A percentile compares a stretch with the other conserved stretches of the same genome.
Evolutionary conservation across 2,797 vertebrate genomes (phyloP).

Genomic region (Clarias laeviceps): DNA sequence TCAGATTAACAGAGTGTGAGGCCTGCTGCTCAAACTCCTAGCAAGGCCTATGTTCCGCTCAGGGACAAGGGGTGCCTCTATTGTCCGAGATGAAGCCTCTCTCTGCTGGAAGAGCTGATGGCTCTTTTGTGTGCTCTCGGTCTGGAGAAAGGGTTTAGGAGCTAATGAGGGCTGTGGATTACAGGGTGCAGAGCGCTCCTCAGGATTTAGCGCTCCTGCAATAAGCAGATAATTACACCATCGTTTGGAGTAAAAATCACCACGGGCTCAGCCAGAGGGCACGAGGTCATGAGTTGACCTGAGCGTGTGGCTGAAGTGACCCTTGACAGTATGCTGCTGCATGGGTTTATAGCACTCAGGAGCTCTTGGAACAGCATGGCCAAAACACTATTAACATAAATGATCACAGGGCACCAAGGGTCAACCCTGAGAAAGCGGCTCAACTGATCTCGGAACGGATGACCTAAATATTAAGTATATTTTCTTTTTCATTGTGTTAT

Average conservation of each 20-base stretch:
- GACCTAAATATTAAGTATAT: not conserved
- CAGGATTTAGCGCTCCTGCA: constrained; percentile 52
- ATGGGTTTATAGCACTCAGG: constrained; percentile 52
- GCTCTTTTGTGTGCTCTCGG: constrained; percentile 52
- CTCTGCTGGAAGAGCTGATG: constrained; percentile 53
- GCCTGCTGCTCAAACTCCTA: constrained; percentile 57
- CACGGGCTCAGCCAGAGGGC: constrained; percentile 52
- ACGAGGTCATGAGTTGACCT: constrained; percentile 59
- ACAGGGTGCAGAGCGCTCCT: constrained; percentile 54
- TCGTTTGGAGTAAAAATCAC: constrained; percentile 56
- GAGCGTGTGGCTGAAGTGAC: constrained; percentile 57
- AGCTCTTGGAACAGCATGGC: constrained; percentile 41
- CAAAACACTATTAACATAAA: constrained; percentile 43
- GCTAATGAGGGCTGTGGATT: constrained; percentile 61
- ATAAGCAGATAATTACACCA: constrained; percentile 59
- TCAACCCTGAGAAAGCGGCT: constrained; percentile 16
- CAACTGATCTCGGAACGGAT: constrained; percentile 20
- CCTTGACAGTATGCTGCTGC: constrained; percentile 51
- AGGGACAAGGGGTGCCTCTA: constrained; percentile 46
- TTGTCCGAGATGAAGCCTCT: constrained; percentile 54
- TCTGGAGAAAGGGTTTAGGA: constrained; percentile 46
- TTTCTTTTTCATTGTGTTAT: not conserved
- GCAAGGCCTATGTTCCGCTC: constrained; percentile 47
- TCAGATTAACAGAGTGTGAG: constrained; percentile 54
- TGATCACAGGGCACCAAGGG: constrained; percentile 34